Base-by-base conservation (phyloP, 2,797 vertebrate species). In the Gymnodraco acuticeps region DNA sequence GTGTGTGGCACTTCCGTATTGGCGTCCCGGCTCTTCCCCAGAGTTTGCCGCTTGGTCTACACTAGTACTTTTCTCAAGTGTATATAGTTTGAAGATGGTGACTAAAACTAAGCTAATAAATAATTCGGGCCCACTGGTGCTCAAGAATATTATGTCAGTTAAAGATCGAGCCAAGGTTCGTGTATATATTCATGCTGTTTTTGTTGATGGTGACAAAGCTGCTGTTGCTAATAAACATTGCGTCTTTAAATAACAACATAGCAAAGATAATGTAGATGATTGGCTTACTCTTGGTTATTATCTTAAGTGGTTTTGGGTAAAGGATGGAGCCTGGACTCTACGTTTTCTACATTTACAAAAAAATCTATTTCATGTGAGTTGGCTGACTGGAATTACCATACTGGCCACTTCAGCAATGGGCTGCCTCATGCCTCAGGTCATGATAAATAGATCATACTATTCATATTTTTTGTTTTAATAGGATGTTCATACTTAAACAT, bases 71-170 rank as follows among this genome's bases (percentile, higher is more conserved):
- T 43, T 56, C 13, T 64, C 20, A 42, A 53, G 8, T 41, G 6
- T 27, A 38, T n/a, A 27, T 31, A 3, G 17, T 16, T 53, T 60
- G 15, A 51, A 77, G 12, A 41, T 68, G 50, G 60, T 71, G 45
- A 66, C 8, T 53, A 15, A 62, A 72, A 64, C 64, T n/a, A 43
- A 19, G 12, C 15, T 23, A 63, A 41, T 45, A 64, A 20, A 50
- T 51, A 10, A 50, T 50, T 48, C 14, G 17, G 2, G 3, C 3
- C 1, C 20, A 47, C 27, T 19, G 17, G 7, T 23, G 8, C 33
- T 38, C 6, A 38, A 38, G 33, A 38, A 27, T 27, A 27, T 27
- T 27, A 27, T 27, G 15, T 47, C 15, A 47, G 8, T 47, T 47
- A 8, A 47, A 47, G 46, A 47, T 47, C 7, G 52, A 54, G 23